These are phyloP conservation scores for Sacculina carcini DNA, from an alignment of 2,888 invertebrate genomes.

Conservation along the genomic window DNA sequence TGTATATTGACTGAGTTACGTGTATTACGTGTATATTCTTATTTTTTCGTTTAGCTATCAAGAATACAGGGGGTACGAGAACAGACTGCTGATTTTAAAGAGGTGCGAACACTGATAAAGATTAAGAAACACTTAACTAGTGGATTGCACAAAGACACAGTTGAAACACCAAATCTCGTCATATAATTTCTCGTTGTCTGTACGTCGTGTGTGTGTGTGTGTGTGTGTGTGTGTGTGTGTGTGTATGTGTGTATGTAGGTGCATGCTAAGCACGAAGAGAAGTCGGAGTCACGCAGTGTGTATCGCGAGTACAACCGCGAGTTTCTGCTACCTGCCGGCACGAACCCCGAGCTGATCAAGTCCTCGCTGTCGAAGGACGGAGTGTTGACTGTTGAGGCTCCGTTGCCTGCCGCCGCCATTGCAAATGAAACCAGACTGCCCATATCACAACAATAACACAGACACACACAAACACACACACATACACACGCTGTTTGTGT, in stretches of 20 bases:
- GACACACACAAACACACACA: no score
- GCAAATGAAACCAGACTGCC: conserved; percentile 11
- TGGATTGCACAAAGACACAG: neutral
- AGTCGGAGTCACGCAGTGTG: conserved; percentile 80
- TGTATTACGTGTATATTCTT: no score
- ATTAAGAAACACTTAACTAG: no score
- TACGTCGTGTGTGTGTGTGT: neutral
- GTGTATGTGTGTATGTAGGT: conserved; percentile 34
- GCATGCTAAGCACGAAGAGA: conserved; percentile 94
- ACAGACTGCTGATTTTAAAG: no score
- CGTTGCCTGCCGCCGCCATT: conserved; percentile 34
- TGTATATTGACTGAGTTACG: no score
- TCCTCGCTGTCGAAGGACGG: conserved; percentile 84
- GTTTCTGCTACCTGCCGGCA: conserved; percentile 85
- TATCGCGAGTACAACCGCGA: conserved; percentile 96
- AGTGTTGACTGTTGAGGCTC: conserved; percentile 85
- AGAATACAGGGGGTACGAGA: no score
- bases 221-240: neutral
- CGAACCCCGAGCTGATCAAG: conserved; percentile 83
- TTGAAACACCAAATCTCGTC: neutral
- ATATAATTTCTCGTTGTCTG: neutral
- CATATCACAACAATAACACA: conserved; percentile 11
- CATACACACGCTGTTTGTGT: no score
- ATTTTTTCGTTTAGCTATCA: no score
- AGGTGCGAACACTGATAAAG: no score